Percentiles rank a stretch among this genome's conserved stretches.
phyloP scores from a whole-genome alignment of 2,888 invertebrate species.

The Caenorhabditis japonica region DNA sequence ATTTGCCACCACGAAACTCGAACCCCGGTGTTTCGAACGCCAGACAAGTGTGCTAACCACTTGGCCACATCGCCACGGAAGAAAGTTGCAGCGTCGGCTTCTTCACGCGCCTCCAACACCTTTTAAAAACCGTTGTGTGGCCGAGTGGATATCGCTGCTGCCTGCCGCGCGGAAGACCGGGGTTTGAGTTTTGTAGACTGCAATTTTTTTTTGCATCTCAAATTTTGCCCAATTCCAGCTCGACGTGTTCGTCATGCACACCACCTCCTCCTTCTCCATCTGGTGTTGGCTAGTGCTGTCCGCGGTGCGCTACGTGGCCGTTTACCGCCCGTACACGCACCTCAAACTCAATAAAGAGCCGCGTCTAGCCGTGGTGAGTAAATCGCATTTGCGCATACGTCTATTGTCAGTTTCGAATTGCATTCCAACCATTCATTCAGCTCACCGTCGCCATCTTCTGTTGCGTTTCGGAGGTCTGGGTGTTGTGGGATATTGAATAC shows the following conservation, averaged over 20 bases:
- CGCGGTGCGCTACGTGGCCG: conserved; percentile 72
- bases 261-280: conserved; percentile 72
- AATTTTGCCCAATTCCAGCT: no score
- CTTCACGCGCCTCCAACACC: no score
- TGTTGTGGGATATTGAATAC: conserved; percentile 65
- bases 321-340: conserved; percentile 74
- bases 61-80: no score
- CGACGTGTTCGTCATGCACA: conserved; percentile 72
- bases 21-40: no score
- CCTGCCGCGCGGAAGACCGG: no score
- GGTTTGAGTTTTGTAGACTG: no score
- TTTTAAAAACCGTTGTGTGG: no score
- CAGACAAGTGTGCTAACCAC: no score
- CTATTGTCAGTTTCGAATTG: conserved; percentile 3
- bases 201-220: no score
- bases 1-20: no score
- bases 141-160: no score
- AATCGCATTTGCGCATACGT: conserved; percentile 9
- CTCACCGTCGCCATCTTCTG: conserved; percentile 63
- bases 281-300: conserved; percentile 75
- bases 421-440: conserved; percentile 52
- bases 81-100: no score
- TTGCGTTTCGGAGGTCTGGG: conserved; percentile 68
- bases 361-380: conserved; percentile 66
- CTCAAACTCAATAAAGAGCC: conserved; percentile 71